phyloP scores from a whole-genome alignment of 2,888 invertebrate species.

The Corbicula japonica region DNA sequence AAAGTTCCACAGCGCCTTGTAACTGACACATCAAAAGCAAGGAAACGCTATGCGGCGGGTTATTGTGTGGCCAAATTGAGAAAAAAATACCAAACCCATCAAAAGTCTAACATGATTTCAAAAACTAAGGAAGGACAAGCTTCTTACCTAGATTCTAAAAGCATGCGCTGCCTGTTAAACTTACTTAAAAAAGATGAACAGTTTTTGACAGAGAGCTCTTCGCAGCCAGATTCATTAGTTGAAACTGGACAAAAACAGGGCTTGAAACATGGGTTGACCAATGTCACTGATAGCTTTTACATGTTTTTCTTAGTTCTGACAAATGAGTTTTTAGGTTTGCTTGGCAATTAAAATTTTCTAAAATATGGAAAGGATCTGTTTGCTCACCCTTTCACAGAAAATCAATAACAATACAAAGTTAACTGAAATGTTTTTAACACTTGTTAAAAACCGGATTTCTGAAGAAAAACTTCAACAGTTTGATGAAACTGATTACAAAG shows the following conservation, averaged over 20 bases:
- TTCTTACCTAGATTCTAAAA: conserved; percentile 19
- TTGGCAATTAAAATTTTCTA: conserved; percentile 38
- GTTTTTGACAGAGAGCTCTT: conserved; percentile 31
- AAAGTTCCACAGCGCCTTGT: too few species aligned
- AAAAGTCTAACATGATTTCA: conserved; percentile 19
- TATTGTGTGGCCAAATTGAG: conserved; percentile 40
- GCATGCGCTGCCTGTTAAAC: conserved; percentile 4
- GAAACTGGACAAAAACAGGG: conserved; percentile 33
- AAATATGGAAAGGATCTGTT: conserved; percentile 43
- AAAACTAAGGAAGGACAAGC: conserved; percentile 25
- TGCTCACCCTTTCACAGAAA: conserved; percentile 8
- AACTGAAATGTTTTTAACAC: conserved; percentile 11
- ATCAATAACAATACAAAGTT: conserved; percentile 17
- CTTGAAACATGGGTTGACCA: conserved; percentile 17
- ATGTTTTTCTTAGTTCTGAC: conserved; percentile 28
- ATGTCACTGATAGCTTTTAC: conserved; percentile 43
- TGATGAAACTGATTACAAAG: conserved; percentile 14
- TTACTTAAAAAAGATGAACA: conserved; percentile 43
- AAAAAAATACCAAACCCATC: conserved; percentile 10
- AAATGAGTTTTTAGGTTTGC: background rate
- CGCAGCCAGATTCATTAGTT: conserved; percentile 39
- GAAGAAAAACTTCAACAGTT: conserved; percentile 27
- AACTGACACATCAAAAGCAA: conserved; percentile 38
- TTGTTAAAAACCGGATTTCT: conserved; percentile 3
- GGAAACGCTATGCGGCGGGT: conserved; percentile 49